Evolutionary conservation across 2,888 invertebrate genomes (phyloP).

Genomic region (Argyresthia albistria): DNA sequence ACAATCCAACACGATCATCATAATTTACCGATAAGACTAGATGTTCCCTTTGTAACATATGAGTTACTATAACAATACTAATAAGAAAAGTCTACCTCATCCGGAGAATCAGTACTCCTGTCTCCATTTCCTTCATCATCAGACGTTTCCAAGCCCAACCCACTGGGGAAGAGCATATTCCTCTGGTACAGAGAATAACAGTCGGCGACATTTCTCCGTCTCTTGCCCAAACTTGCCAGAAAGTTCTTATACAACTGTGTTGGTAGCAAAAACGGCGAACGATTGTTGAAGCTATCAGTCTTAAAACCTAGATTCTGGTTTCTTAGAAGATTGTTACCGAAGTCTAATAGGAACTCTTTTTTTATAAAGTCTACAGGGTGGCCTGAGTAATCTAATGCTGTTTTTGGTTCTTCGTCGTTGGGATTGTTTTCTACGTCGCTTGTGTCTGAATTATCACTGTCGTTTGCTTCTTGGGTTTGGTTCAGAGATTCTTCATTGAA

Average conservation of each 20-base stretch:
- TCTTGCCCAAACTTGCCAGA: constrained; percentile 75
- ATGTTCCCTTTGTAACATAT: background rate
- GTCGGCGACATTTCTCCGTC: constrained; percentile 55
- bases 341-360: constrained; percentile 62
- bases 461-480: constrained; percentile 40
- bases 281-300: constrained; percentile 41
- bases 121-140: constrained; percentile 58
- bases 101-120: constrained; percentile 54
- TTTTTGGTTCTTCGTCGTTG: constrained; percentile 33
- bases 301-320: constrained; percentile 53
- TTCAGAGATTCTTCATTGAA: constrained; percentile 30
- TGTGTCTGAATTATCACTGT: constrained; percentile 50
- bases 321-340: constrained; percentile 49
- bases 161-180: constrained; percentile 70
- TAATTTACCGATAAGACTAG: background rate
- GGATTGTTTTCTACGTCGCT: constrained; percentile 58
- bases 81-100: constrained; percentile 46
- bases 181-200: constrained; percentile 63
- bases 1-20: background rate
- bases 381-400: constrained; percentile 53
- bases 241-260: constrained; percentile 86
- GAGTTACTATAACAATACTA: background rate
- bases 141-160: constrained; percentile 51
- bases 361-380: constrained; percentile 63
- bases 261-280: constrained; percentile 76